Evolutionary conservation across 2,797 vertebrate species (phyloP).

Genomic region (Catharus ustulatus): DNA sequence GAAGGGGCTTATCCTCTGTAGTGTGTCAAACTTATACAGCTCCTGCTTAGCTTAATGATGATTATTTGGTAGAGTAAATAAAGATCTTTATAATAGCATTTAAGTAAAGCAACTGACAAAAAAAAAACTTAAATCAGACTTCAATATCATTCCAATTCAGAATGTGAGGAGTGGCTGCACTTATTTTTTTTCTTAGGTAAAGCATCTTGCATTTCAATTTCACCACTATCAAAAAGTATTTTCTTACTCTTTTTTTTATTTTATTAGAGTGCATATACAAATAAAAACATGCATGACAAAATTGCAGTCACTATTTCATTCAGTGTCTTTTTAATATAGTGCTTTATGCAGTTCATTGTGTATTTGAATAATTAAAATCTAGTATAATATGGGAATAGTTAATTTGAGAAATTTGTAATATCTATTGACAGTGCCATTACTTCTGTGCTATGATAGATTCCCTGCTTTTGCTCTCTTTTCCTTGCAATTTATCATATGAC

Average conservation of each 20-base stretch:
- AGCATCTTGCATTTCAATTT: background rate
- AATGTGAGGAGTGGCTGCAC: background rate
- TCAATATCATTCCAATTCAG: background rate
- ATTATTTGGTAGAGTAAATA: background rate
- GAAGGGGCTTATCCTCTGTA: background rate
- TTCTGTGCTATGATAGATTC: background rate
- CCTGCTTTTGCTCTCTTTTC: background rate
- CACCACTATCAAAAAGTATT: background rate
- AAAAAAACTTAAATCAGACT: background rate
- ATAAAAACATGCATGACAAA: background rate
- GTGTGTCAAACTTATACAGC: background rate
- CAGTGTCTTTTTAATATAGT: background rate
- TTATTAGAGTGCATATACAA: background rate
- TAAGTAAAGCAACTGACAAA: background rate
- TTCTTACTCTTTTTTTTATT: background rate
- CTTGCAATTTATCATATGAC: background rate
- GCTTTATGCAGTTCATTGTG: background rate
- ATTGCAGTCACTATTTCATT: background rate
- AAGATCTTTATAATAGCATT: background rate
- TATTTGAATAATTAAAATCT: slow-evolving; percentile 20
- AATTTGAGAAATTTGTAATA: background rate
- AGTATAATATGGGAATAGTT: background rate
- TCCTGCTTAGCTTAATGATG: background rate
- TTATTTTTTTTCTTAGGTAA: background rate
- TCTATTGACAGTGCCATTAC: background rate